Evolutionary conservation across 2,113 vertebrate species (phyloP), one percentile per base, ranked within the genome.

Genomic region (Odobenus rosmarus): DNA sequence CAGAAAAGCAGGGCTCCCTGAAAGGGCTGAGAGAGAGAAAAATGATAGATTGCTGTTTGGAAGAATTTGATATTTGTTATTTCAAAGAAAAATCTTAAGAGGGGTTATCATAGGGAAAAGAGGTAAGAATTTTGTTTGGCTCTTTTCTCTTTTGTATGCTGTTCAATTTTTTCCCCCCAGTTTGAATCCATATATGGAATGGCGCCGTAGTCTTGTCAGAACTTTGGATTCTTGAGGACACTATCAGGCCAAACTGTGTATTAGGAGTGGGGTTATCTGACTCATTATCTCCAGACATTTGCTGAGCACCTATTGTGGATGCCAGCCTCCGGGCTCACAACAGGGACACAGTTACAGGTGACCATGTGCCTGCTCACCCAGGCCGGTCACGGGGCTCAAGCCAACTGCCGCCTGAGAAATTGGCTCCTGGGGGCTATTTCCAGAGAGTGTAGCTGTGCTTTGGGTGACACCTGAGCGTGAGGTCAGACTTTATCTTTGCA

Each of bases 31-130:
- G 7, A 11, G 2, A 19, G 21, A 26, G 42, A 10, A 59, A 82
- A 23, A 49, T 19, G 18, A 15, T 4, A 5, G 36, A 23, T 53
- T 46, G 53, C 59, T 89, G 62, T 59, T 69, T 23, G 15, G 53
- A 88, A 88, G 5, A 92, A 36, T 72, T 87, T 93, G 33, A 4
- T 85, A 80, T n/a, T 62, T 84, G 23, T 61, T 74, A 72, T 64
- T 92, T 42, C 0, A 13, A 69, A 59, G 14, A 39, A 49, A 83
- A 89, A 64, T 12, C 28, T 71, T 23, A 42, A 2, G 46, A 57
- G 19, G 33, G 57, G 6, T 74, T 72, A 36, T 71, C 24, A 7
- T 8, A 8, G 33, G 19, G 16, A 46, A 28, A 46, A 61, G 23
- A 69, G 23, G 21, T 88, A 3, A 95, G 28, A 31, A 23, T 79